Base-by-base conservation (phyloP, 2,888 invertebrate genomes). In the Onthophagus sagittarius region DNA sequence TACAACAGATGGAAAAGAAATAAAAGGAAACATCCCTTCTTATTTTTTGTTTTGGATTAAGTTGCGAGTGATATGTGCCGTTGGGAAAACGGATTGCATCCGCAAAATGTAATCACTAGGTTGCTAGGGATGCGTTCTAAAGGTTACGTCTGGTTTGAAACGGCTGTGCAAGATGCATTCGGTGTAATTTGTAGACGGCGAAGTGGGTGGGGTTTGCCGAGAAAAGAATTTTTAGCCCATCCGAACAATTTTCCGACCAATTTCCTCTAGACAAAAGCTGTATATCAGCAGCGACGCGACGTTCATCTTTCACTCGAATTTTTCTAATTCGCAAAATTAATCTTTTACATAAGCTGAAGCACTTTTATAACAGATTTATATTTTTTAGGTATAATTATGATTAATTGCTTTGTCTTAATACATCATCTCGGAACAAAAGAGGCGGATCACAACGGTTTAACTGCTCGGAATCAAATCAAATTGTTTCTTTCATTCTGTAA, bases 61-160 rank as follows among this genome's bases (percentile, higher is more conserved):
- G 39, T 53, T 53, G 39, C 9, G 39, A 11, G 39, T 53, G 39
- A 53, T 53, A 53, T 53, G 39, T 53, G 39, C 39, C 39, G 7
- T 53, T 31, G 15, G 23, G 67, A 23, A 67, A 67, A 67, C 67
- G 67, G 67, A 67, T 67, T n/a, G 32, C 31, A 67, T 67, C 67
- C 67, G 67, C 67, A 67, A 67, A 67, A 67, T 67, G 67, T 32
- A 67, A 67, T 67, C 67, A 53, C 9, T 9, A 7, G 39, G 39
- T 53, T 53, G 39, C 39, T 53, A 53, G 9, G 39, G 39, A 53
- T 53, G 39, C 39, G 9, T 53, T 53, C 11, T 11, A 11, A 53
- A 53, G 39, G 39, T 53, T 53, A 53, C 9, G 9, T 53, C 7
- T 1, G 39, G 39, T 9, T 53, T 53, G 39, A 53, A 53, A 7